Conservation (phyloP, 2,797 vertebrate species). For the Momotus momota region DNA sequence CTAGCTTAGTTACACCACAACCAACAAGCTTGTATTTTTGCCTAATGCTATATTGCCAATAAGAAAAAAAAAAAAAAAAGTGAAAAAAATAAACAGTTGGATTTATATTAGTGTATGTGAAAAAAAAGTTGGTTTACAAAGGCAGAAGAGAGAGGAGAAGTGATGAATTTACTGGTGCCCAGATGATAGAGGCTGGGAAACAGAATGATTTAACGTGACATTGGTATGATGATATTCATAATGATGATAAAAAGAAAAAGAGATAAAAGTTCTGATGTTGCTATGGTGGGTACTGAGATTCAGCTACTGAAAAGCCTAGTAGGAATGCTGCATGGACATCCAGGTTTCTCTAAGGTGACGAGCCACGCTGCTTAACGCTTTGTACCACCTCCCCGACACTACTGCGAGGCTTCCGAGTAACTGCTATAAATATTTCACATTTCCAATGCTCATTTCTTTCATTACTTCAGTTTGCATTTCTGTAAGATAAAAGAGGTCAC, state of each 20-base stretch:
- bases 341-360: not conserved
- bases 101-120: not conserved
- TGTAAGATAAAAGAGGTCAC: constrained; percentile 28
- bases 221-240: not conserved
- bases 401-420: not conserved
- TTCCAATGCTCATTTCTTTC: constrained; percentile 19
- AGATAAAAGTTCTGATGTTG: not conserved
- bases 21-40: not conserved
- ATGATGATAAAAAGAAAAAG: not conserved
- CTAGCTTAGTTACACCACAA: not conserved
- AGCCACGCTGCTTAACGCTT: not conserved
- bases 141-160: not conserved
- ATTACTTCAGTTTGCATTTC: constrained; percentile 35
- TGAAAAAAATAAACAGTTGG: too few species aligned
- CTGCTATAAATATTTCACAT: constrained; percentile 13
- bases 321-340: not conserved
- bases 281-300: not conserved
- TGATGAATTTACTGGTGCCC: not conserved
- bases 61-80: not conserved
- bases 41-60: not conserved
- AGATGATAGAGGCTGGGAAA: not conserved
- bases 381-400: not conserved
- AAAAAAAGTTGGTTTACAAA: not conserved
- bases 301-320: not conserved
- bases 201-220: not conserved